These are phyloP conservation scores for Drosophila hamatofila DNA, from an alignment of 2,888 invertebrate species.

Conservation along the genomic window DNA sequence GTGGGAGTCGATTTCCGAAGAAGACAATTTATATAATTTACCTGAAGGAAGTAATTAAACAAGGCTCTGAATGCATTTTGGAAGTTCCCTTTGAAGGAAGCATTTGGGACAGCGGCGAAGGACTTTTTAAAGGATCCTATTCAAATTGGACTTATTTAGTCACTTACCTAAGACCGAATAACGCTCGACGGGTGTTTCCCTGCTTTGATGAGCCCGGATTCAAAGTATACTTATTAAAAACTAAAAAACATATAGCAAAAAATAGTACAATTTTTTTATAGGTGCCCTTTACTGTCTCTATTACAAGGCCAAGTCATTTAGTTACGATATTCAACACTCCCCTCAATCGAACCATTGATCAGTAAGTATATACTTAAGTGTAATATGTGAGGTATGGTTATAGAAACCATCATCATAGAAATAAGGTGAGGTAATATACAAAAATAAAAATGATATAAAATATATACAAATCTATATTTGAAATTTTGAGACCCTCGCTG, in stretches of 20 bases:
- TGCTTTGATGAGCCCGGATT: conserved; percentile 93
- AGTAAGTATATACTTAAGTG: conserved; percentile 86
- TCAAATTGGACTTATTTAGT: conserved; percentile 87
- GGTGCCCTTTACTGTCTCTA: conserved; percentile 89
- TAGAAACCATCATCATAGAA: too few species aligned
- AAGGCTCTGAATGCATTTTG: conserved; percentile 87
- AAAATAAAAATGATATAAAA: too few species aligned
- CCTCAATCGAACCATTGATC: conserved; percentile 86
- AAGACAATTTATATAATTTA: conserved; percentile 88
- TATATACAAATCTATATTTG: too few species aligned
- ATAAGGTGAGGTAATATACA: too few species aligned
- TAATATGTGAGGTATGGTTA: neutral
- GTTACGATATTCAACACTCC: conserved; percentile 89
- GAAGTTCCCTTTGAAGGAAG: conserved; percentile 89
- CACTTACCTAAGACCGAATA: conserved; percentile 90
- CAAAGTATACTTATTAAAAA: conserved; percentile 86
- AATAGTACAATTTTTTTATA: conserved; percentile 84
- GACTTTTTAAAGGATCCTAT: conserved; percentile 90
- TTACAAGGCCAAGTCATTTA: conserved; percentile 87
- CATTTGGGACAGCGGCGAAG: conserved; percentile 88
- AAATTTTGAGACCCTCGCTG: too few species aligned
- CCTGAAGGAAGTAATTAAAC: conserved; percentile 87
- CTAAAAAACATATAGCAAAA: neutral
- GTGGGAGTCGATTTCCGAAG: conserved; percentile 87
- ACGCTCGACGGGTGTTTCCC: conserved; percentile 91